Base-by-base conservation (phyloP, 2,113 vertebrate species). In the Tylochromis polylepis region DNA sequence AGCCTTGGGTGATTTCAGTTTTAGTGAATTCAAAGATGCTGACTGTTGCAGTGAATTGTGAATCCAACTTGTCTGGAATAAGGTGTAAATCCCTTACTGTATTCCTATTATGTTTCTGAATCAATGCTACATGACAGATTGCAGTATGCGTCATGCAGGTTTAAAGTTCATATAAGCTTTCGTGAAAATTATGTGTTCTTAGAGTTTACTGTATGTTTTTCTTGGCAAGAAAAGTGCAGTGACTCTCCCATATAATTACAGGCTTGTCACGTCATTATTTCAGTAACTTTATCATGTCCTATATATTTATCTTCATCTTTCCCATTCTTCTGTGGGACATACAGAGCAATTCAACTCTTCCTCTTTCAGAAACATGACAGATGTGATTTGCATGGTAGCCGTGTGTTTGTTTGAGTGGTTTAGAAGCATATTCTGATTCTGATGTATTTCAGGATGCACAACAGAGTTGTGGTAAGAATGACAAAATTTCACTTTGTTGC, bases 401-500 rank as follows among this genome's bases (percentile, higher is more conserved):
- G 3, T 70, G 5, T 56, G 51, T 53, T 83, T 58, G 79, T 57
- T 82, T 72, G 11, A 16, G 27, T 80, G 79, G 83, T 91, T 72
- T 89, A 58, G 75, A 70, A 55, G 59, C 77, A 78, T 83, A 31
- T 85, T 62, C 56, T 75, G 34, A 77, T 55, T 81, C 46, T 81
- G 43, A 38, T 88, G 34, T 77, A 81, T 65, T 84, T 85, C 49
- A 83, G 46, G 55, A 75, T 22, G 31, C 56, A 82, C 56, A 78
- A 49, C 18, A 6, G 59, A 31, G 18, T 41, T 65, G 57, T 56
- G 49, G 51, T 43, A 3, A 11, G 20, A 29, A 43, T 79, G 62
- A 72, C 62, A 82, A 72, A 36, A 36, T 85, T 83, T 43, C 72
- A 56, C 79, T 57, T 84, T 24, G 55, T 85, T 92, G 82, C 58